Evolutionary conservation across 2,797 vertebrate species (phyloP).

Genomic region (Hypotaenidia okinawae): DNA sequence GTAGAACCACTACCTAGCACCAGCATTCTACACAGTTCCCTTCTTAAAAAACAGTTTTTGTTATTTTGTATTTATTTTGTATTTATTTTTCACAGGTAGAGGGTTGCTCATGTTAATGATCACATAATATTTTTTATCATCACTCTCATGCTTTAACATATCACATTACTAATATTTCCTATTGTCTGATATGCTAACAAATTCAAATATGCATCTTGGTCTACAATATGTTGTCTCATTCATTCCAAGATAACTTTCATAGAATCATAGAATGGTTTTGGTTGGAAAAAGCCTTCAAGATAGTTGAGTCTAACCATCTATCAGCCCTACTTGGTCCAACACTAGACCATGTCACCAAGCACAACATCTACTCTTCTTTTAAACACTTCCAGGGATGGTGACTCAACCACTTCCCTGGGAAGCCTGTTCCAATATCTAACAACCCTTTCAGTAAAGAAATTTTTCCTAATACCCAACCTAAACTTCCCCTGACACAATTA

Average conservation of each 20-base stretch:
- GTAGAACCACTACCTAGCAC: neutral
- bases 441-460: no score
- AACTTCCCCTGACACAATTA: no score
- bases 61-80: neutral
- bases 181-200: neutral
- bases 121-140: neutral
- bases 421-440: no score
- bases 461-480: no score
- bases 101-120: neutral
- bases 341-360: no score
- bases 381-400: no score
- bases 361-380: no score
- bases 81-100: neutral
- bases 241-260: neutral
- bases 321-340: no score
- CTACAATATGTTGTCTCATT: neutral
- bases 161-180: neutral
- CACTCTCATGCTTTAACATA: neutral
- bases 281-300: no score
- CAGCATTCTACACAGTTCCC: neutral
- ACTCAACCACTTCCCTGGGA: no score
- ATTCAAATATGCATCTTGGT: neutral
- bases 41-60: neutral
- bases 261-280: no score
- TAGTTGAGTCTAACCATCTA: no score